phyloP scores from a whole-genome alignment of 2,113 vertebrate genomes.

The Taxidea taxus region DNA sequence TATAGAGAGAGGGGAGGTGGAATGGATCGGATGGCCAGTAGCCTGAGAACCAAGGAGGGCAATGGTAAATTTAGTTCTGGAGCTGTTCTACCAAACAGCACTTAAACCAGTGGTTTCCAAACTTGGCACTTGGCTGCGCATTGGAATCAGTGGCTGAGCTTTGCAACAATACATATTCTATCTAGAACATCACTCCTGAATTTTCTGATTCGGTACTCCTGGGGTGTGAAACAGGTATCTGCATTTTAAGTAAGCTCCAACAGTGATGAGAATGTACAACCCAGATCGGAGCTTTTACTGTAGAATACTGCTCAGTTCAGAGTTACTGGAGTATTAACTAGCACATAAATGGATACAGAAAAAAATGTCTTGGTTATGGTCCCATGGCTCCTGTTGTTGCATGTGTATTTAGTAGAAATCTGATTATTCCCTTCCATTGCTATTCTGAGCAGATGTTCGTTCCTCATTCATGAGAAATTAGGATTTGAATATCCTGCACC shows the following conservation, averaged over 20 bases:
- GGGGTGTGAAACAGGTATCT: background rate
- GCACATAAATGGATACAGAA: background rate
- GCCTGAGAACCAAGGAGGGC: background rate
- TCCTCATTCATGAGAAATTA: conserved; percentile 64
- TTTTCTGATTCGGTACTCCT: background rate
- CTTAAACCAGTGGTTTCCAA: background rate
- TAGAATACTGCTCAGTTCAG: background rate
- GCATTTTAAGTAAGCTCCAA: background rate
- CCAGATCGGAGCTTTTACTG: background rate
- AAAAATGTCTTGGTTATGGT: background rate
- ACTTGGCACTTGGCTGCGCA: background rate
- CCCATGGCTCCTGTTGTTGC: background rate
- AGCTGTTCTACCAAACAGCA: background rate
- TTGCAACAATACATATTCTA: background rate
- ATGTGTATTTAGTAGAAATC: conserved; percentile 19
- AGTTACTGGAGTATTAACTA: conserved; percentile 25
- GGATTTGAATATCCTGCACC: conserved; percentile 29
- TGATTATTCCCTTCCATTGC: background rate
- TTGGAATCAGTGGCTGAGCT: background rate
- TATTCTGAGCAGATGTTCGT: conserved; percentile 55
- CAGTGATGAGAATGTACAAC: background rate
- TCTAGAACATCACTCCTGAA: background rate
- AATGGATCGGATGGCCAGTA: background rate
- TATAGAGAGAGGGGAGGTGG: background rate
- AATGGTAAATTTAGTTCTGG: background rate